Conservation (phyloP, 2,797 vertebrate species). For the Valencia hispanica region DNA sequence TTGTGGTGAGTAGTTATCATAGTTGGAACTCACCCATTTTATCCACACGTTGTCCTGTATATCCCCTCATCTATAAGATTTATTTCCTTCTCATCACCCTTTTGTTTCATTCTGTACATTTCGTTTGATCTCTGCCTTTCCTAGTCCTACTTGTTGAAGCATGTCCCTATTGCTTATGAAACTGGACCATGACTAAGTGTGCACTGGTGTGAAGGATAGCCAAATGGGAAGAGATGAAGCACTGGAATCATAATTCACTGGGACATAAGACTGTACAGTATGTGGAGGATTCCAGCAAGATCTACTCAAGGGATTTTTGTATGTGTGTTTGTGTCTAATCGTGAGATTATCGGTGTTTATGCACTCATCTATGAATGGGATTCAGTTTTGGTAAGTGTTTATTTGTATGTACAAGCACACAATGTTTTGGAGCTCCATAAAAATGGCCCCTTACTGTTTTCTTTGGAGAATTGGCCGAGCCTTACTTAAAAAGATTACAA, state of each 20-base stretch:
- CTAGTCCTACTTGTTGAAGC: conserved; percentile 3
- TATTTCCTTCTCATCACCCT: background rate
- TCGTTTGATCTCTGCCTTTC: conserved; percentile 13
- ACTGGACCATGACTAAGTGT: conserved; percentile 46
- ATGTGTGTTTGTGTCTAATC: conserved; percentile 28
- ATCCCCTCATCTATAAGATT: conserved; percentile 28
- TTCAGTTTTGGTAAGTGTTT: conserved; percentile 4
- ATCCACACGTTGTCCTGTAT: conserved; percentile 39
- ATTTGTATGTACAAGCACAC: conserved; percentile 12
- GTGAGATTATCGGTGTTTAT: conserved; percentile 21
- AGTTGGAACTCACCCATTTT: conserved; percentile 29
- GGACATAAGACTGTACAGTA: conserved; percentile 51
- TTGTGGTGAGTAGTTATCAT: conserved; percentile 58
- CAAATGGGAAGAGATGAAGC: conserved; percentile 49
- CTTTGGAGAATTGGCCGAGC: conserved; percentile 14
- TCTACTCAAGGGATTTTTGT: conserved; percentile 20
- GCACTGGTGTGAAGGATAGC: conserved; percentile 46
- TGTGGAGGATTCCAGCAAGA: conserved; percentile 36
- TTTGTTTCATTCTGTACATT: conserved; percentile 24
- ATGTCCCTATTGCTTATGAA: conserved; percentile 18
- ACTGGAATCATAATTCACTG: conserved; percentile 57
- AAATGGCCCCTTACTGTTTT: conserved; percentile 4
- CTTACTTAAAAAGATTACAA: conserved; percentile 12
- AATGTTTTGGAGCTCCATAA: background rate
- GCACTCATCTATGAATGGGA: background rate